Conservation (phyloP, 2,113 vertebrate species). For the Trachemys scripta region DNA sequence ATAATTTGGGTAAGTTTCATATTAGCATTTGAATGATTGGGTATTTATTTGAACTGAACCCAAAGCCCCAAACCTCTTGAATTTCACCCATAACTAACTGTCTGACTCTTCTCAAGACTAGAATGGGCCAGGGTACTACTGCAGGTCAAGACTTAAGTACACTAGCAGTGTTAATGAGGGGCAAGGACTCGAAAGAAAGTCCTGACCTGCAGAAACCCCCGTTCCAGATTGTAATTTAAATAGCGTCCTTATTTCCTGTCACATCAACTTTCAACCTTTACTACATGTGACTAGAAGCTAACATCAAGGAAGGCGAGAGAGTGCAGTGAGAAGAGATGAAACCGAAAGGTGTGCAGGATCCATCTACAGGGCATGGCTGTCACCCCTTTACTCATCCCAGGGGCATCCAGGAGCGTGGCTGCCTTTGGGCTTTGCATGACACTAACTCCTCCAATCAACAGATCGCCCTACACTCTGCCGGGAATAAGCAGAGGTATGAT, state of each 20-base stretch:
- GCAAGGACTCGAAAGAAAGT: neutral
- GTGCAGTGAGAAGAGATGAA: neutral
- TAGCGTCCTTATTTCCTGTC: neutral
- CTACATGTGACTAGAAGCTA: neutral
- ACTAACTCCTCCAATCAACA: neutral
- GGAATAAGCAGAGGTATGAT: rapidly evolving
- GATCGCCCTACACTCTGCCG: neutral
- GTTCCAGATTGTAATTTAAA: neutral
- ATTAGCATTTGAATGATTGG: neutral
- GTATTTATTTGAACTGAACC: neutral
- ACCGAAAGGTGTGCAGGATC: neutral
- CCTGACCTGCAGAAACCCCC: neutral
- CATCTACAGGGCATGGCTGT: neutral
- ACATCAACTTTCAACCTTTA: neutral
- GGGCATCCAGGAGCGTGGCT: neutral
- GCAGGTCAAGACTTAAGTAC: neutral
- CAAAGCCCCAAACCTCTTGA: neutral
- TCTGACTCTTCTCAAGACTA: neutral
- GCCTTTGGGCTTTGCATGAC: neutral
- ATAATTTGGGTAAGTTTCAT: neutral
- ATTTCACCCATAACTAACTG: neutral
- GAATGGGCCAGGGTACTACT: neutral
- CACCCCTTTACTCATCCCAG: neutral
- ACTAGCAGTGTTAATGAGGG: neutral
- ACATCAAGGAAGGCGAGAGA: neutral